Evolutionary conservation across 2,797 vertebrate genomes (phyloP), one percentile per base, ranked within the genome.

Genomic region (Sciaenops ocellatus): DNA sequence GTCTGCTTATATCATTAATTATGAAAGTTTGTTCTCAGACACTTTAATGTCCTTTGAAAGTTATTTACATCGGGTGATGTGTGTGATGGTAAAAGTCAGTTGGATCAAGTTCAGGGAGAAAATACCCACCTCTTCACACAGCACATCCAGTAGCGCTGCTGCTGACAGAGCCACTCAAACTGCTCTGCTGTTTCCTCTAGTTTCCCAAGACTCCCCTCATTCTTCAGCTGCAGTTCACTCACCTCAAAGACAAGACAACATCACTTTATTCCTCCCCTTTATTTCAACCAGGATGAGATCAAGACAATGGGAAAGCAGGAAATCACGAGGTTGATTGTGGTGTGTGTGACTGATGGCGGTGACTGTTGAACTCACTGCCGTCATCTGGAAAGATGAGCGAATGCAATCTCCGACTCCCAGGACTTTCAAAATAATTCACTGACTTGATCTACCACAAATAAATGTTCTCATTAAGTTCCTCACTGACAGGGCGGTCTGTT

Each of bases 121-220:
- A 41, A n/a, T 0, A 1, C 76, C 2, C 52, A 95, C 95, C 94
- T 95, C 69, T 92, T 95, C 30, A 96, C 91, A 20, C 90, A 93
- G 17, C 78, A 82, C 86, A 95, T 94, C 95, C 95, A 96, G 88
- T 87, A 83, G 10, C 93, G 89, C 83, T 96, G 95, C 30, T 96
- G 95, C 79, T 95, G 90, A 69, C 95, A 95, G 8, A 96, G 89
- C 93, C 93, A 94, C 90, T 96, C 95, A 5, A 94, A 94, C 93
- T 96, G 94, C 65, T 94, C 92, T 0, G 92, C 94, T 0, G 93
- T 95, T 75, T 94, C 90, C 78, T 92, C 92, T 0, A 96, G 93
- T 47, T 95, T 96, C 82, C 47, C 66, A 51, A 95, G 85, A 50
- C 94, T 94, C 6, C 88, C 70, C 30, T 91, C 52, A 9, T 95